These are phyloP conservation scores for Notechis scutatus DNA, from an alignment of 2,113 vertebrate species.

Conservation along the genomic window DNA sequence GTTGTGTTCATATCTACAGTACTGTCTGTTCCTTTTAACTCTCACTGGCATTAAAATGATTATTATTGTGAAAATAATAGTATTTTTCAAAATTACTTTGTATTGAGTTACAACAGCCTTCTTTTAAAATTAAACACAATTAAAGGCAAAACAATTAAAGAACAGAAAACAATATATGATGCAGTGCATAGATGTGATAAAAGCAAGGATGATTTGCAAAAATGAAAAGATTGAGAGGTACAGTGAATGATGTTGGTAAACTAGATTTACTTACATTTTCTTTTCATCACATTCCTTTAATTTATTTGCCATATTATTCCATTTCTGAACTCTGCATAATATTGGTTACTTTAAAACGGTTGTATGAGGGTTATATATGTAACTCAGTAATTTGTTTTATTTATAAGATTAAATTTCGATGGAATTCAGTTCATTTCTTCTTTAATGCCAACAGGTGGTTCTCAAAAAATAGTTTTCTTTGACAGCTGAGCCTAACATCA, in stretches of 20 bases:
- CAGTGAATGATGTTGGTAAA: neutral
- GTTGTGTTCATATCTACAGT: neutral
- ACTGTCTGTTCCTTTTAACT: slow-evolving; percentile 17
- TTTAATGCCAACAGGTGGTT: neutral
- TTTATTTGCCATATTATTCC: neutral
- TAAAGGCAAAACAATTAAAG: neutral
- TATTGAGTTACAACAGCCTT: neutral
- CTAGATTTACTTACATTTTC: neutral
- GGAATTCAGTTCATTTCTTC: neutral
- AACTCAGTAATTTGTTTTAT: neutral
- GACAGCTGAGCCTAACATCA: neutral
- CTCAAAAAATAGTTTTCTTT: fast-evolving
- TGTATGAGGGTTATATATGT: neutral
- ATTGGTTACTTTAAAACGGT: neutral
- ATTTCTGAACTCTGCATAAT: neutral
- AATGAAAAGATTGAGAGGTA: neutral
- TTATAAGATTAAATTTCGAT: neutral
- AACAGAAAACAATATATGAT: neutral
- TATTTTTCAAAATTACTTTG: slow-evolving; percentile 5
- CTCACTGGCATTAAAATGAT: neutral
- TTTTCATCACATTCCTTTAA: neutral
- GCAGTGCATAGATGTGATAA: neutral
- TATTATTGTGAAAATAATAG: slow-evolving; percentile 4
- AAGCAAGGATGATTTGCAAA: neutral
- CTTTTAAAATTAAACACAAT: neutral